These are phyloP conservation scores for Rhagoletis pomonella DNA, from an alignment of 1,140 invertebrate genomes.

Conservation along the genomic window DNA sequence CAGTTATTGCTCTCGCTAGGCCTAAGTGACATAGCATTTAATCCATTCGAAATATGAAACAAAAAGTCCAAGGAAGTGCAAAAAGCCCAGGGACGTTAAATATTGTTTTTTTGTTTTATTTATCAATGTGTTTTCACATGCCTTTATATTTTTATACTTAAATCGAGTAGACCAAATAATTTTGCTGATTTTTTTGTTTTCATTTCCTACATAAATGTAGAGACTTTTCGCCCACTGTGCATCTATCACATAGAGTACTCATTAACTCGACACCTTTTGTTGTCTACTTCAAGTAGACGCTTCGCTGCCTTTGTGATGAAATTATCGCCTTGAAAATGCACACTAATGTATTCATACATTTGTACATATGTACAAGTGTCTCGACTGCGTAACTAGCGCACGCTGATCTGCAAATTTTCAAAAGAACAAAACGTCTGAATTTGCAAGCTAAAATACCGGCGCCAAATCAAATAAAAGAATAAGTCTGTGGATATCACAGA, in stretches of 20 bases:
- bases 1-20: too few relatives aligned
- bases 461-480: not conserved
- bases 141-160: too few relatives aligned
- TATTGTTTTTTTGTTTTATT: too few relatives aligned
- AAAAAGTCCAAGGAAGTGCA: too few relatives aligned
- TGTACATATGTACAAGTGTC: not conserved
- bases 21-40: too few relatives aligned
- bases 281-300: not conserved
- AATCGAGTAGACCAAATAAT: too few relatives aligned
- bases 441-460: not conserved
- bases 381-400: not conserved
- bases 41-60: too few relatives aligned
- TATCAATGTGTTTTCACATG: too few relatives aligned
- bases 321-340: not conserved
- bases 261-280: slow-evolving; percentile 29
- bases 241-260: not conserved
- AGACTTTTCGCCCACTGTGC: not conserved
- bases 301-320: slow-evolving; percentile 31
- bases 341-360: not conserved
- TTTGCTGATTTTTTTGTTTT: too few relatives aligned
- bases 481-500: not conserved
- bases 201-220: too few relatives aligned
- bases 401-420: not conserved
- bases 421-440: not conserved
- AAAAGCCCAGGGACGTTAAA: too few relatives aligned